Evolutionary conservation across 1,140 invertebrate genomes (phyloP).

Genomic region (Cyclina sinensis): DNA sequence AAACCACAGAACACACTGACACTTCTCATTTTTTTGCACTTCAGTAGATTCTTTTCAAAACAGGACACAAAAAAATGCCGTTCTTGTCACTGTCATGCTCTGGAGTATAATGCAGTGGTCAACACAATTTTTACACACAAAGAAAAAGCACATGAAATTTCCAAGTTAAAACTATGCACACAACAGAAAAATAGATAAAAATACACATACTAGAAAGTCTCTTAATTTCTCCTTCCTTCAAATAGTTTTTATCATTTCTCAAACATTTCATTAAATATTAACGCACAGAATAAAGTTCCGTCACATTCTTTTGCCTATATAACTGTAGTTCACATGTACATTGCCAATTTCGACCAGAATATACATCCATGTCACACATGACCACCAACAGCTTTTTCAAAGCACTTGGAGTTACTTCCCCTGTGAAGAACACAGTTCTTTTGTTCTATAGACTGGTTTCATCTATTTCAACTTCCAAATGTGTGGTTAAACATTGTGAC

Average conservation of each 20-base stretch:
- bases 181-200: slow-evolving; percentile 33
- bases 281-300: neutral
- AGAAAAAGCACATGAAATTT: slow-evolving; percentile 18
- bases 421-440: neutral
- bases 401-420: neutral
- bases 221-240: neutral
- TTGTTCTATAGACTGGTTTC: neutral
- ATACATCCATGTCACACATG: neutral
- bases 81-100: neutral
- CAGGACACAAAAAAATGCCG: neutral
- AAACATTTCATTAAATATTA: neutral
- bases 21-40: slow-evolving; percentile 12
- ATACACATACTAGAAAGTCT: slow-evolving; percentile 5
- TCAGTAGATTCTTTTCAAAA: neutral
- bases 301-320: neutral
- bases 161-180: slow-evolving; percentile 34
- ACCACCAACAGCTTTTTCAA: neutral
- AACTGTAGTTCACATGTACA: neutral
- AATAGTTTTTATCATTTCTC: no score
- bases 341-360: neutral
- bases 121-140: slow-evolving; percentile 31
- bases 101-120: slow-evolving; percentile 32
- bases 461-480: no score
- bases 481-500: no score
- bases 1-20: neutral